Evolutionary conservation across 2,113 vertebrate species (phyloP).

Genomic region (Oceanites oceanicus): DNA sequence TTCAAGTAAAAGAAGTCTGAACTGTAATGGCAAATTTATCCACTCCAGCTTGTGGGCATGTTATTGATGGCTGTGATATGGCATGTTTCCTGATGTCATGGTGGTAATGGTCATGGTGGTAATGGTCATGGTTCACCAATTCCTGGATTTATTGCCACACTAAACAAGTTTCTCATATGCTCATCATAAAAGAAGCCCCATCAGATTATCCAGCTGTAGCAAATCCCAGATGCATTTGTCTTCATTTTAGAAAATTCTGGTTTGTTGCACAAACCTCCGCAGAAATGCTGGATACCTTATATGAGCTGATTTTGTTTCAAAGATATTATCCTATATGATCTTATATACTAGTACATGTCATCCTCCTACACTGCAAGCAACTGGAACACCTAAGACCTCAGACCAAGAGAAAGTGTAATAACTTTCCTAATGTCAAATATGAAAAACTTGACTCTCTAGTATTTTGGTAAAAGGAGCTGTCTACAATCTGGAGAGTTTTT

Average conservation of each 20-base stretch:
- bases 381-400: background rate
- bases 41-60: background rate
- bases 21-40: background rate
- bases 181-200: background rate
- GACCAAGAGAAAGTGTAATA: background rate
- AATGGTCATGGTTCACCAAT: background rate
- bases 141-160: background rate
- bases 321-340: background rate
- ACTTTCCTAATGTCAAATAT: background rate
- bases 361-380: background rate
- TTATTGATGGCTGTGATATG: background rate
- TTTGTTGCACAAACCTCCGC: background rate
- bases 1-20: background rate
- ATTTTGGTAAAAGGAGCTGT: background rate
- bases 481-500: background rate
- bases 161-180: background rate
- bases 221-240: background rate
- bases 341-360: background rate
- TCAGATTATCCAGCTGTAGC: background rate
- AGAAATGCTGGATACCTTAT: background rate
- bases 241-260: background rate
- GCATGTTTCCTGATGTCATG: background rate
- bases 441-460: background rate
- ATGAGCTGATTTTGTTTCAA: background rate
- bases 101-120: background rate